A percentile compares a stretch with the other conserved stretches of the same genome.
phyloP scores from a whole-genome alignment of 1,140 invertebrate genomes.

The Drosophila suzukii region DNA sequence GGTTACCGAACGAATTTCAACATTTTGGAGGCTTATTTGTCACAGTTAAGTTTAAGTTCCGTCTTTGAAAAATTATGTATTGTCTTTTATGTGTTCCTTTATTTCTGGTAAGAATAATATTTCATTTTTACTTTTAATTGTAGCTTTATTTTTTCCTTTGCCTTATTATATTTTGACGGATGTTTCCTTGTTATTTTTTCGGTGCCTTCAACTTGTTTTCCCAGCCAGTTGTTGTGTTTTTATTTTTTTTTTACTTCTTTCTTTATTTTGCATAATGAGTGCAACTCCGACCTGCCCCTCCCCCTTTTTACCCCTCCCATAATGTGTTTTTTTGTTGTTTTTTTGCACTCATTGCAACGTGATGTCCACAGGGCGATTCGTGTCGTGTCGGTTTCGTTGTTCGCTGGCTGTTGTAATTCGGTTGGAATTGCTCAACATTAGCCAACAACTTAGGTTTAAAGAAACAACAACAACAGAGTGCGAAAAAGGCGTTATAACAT shows the following conservation, averaged over 20 bases:
- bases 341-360: conserved; percentile 53
- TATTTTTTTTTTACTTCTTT: conserved; percentile 11
- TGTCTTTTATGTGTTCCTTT: background rate
- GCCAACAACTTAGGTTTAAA: conserved; percentile 2
- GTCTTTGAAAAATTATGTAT: background rate
- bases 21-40: background rate
- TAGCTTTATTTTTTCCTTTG: background rate
- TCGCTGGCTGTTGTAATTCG: conserved; percentile 46
- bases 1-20: background rate
- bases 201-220: conserved; percentile 10
- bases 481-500: conserved; percentile 70
- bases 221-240: conserved; percentile 2
- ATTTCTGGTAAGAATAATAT: background rate
- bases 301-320: conserved; percentile 27
- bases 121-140: background rate
- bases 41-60: background rate
- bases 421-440: conserved; percentile 46
- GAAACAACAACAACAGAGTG: conserved; percentile 6
- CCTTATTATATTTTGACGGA: background rate
- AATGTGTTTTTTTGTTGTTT: conserved; percentile 5
- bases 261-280: conserved; percentile 71
- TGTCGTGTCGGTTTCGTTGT: conserved; percentile 53
- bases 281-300: conserved; percentile 49
- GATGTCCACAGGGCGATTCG: conserved; percentile 81
- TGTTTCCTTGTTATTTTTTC: conserved; percentile 9